Evolutionary conservation across 2,888 invertebrate genomes (phyloP).

Genomic region (Torymus aiolomorphi): DNA sequence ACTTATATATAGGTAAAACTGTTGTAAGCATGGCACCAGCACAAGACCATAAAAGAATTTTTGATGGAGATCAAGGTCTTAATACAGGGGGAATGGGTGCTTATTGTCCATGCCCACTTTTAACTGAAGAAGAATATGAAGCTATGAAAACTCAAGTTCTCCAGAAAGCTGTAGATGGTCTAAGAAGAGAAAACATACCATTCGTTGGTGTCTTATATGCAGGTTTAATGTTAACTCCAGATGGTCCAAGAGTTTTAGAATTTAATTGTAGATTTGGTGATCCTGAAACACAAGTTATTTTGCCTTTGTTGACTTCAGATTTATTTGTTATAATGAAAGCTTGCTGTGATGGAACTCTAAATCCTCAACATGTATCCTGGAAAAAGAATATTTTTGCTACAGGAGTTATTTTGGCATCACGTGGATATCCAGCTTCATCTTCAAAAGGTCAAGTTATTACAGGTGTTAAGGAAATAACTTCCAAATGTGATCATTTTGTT

Average conservation of each 20-base stretch:
- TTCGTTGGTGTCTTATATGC: slow-evolving; percentile 95
- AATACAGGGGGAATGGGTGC: slow-evolving; percentile 99
- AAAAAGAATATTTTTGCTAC: slow-evolving; percentile 83
- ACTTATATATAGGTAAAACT: slow-evolving; percentile 75
- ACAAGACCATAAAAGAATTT: slow-evolving; percentile 96
- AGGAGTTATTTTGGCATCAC: slow-evolving; percentile 94
- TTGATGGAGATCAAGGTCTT: slow-evolving; percentile 92
- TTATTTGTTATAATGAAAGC: slow-evolving; percentile 85
- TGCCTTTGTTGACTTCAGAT: slow-evolving; percentile 91
- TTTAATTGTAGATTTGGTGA: slow-evolving; percentile 99
- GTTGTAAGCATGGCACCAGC: slow-evolving; percentile 92
- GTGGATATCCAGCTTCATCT: slow-evolving; percentile 93
- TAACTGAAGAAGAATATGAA: slow-evolving; percentile 81
- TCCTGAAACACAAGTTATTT: slow-evolving; percentile 97
- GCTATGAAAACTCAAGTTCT: slow-evolving; percentile 84
- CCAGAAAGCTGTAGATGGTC: slow-evolving; percentile 87
- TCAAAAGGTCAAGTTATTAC: slow-evolving; percentile 92
- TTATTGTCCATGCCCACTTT: slow-evolving; percentile 92
- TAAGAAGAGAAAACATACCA: slow-evolving; percentile 86
- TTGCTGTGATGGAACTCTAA: slow-evolving; percentile 84
- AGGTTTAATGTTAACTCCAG: slow-evolving; percentile 93
- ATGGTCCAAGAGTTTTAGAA: slow-evolving; percentile 95
- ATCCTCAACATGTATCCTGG: slow-evolving; percentile 81
- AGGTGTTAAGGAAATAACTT: slow-evolving; percentile 79
- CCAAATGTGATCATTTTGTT: slow-evolving; percentile 79